Base-by-base conservation (phyloP, 2,888 invertebrate genomes). In the Brachyptera risi region DNA sequence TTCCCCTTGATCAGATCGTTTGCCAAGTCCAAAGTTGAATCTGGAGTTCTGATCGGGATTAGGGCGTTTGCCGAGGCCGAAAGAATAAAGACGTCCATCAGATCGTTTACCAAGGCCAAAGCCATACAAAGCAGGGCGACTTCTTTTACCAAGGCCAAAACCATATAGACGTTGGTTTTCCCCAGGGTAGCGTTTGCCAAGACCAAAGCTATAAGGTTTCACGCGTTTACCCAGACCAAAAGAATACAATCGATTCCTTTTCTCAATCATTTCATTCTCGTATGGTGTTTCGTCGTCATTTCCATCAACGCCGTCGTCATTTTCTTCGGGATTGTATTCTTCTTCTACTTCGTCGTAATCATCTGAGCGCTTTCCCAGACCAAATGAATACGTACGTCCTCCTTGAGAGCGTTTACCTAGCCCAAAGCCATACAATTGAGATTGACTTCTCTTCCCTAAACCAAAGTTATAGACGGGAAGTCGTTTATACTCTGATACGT, bases 141-240 rank as follows among this genome's bases (percentile, higher is more conserved):
- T 58, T 37, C 63, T 31, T 47, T 68, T 68, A 1, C 67, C 67
- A 35, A 67, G 58, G 1, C 67, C 68, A 44, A 67, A 68, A 13
- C 60, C 51, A 56, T 67, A 68, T 24, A 61, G 27, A 7, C 61
- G 44, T 31, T 59, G 60, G 4, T 15, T 23, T 3, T 56, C 59
- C 9, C 37, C 47, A 7, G 70, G 71, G 64, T 79, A 77, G 11
- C 87, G 79, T 67, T 87, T 83, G 1, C 87, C 87, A n/a, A 87
- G 76, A 0, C 87, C 87, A 69, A 87, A 87, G 24, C 84, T 82
- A 74, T 86, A 87, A 0, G 83, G 83, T 23, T 83, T 81, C 26
- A 81, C 79, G 60, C 86, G 80, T 73, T 87, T 70, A 9, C 69
- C 69, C 15, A 70, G 63, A 2, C 70, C 70, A 54, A 69, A 68